Conservation (phyloP, 37 sponge, comb jelly and placozoan genomes). For the Halichondria panicea region DNA sequence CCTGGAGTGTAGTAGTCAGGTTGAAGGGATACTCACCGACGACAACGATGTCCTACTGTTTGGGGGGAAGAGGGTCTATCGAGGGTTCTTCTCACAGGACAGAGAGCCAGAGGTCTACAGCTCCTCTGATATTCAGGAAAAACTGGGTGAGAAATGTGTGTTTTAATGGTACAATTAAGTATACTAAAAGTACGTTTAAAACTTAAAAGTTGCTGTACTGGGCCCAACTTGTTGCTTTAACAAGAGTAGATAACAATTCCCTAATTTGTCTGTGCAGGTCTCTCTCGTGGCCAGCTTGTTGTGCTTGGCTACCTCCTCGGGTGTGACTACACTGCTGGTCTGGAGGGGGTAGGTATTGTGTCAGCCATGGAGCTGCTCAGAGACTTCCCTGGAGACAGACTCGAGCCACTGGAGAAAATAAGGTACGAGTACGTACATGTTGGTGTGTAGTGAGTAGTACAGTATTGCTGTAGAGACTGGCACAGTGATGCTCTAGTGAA, state of each 20-base stretch:
- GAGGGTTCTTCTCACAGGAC: slow-evolving; percentile 86
- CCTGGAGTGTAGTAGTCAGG: slow-evolving; percentile 56
- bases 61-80: slow-evolving; percentile 84
- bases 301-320: slow-evolving; percentile 85
- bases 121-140: slow-evolving; percentile 34
- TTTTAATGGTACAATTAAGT: background rate
- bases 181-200: background rate
- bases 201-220: background rate
- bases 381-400: slow-evolving; percentile 62
- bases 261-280: slow-evolving; percentile 43
- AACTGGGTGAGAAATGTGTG: slow-evolving; percentile 47
- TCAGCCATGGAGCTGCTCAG: slow-evolving; percentile 81
- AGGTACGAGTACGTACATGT: slow-evolving; percentile 23
- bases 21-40: slow-evolving; percentile 90
- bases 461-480: slow-evolving; percentile 11
- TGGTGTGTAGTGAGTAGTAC: background rate
- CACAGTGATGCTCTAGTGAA: slow-evolving; percentile 16
- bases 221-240: background rate
- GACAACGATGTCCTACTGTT: slow-evolving; percentile 95
- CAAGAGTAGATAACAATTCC: no score
- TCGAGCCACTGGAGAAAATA: slow-evolving; percentile 62
- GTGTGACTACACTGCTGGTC: slow-evolving; percentile 95
- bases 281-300: slow-evolving; percentile 66
- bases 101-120: slow-evolving; percentile 44
- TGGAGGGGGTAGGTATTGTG: slow-evolving; percentile 84